Conservation (phyloP, 2,797 vertebrate species). For the Merluccius polli region DNA sequence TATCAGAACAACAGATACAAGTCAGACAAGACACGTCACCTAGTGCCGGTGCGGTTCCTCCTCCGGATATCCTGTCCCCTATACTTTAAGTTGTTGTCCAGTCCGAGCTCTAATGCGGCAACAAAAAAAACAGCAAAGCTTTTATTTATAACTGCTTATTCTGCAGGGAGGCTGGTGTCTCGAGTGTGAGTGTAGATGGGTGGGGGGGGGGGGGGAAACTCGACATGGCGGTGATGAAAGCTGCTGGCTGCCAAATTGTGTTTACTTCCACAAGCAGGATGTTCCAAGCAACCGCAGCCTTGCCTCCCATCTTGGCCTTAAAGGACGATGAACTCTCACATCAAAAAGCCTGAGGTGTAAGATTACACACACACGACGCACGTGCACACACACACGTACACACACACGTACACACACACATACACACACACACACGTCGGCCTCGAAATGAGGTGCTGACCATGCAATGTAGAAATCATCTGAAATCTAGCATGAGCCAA, state of each 20-base stretch:
- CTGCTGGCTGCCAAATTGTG: constrained; percentile 41
- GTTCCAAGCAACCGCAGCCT: constrained; percentile 50
- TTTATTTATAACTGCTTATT: constrained; percentile 21
- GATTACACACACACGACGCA: constrained; percentile 30
- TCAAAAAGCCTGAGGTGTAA: constrained; percentile 38
- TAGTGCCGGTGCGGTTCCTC: constrained; percentile 42
- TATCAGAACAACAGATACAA: constrained; percentile 44
- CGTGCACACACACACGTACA: background rate
- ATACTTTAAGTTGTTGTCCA: background rate
- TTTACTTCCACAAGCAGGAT: constrained; percentile 70
- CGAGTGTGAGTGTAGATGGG: constrained; percentile 12
- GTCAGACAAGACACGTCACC: constrained; percentile 38
- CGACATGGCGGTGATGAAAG: constrained; percentile 36
- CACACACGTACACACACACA: background rate
- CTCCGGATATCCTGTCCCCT: constrained; percentile 51
- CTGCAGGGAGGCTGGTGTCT: constrained; percentile 19
- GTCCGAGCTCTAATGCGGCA: background rate
- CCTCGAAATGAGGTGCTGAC: too few species aligned
- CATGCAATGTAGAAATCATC: background rate
- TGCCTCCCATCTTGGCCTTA: constrained; percentile 55
- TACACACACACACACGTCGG: too few species aligned
- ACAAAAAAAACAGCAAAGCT: background rate
- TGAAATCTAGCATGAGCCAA: background rate
- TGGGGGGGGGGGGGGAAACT: constrained; percentile 28
- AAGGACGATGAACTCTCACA: constrained; percentile 46